Conservation (phyloP, 2,797 vertebrate genomes). For the Numenius phaeopus region DNA sequence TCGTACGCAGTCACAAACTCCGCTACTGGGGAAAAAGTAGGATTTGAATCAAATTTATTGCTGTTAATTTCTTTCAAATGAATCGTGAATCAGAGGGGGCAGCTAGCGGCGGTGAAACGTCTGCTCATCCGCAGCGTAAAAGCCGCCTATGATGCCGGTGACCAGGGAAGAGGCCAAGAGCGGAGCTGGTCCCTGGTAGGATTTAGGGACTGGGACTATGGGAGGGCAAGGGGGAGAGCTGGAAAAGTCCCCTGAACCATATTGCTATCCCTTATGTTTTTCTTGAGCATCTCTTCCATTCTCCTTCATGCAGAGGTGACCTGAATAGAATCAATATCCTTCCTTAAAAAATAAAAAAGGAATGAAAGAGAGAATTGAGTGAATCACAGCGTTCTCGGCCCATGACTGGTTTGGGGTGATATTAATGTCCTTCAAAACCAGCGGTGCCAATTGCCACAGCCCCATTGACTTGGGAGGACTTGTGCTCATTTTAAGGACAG, state of each 20-base stretch:
- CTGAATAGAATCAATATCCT: neutral
- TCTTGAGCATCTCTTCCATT: neutral
- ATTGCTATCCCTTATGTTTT: neutral
- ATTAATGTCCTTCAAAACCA: neutral
- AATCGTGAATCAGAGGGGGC: neutral
- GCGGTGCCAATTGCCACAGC: neutral
- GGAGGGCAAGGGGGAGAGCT: neutral
- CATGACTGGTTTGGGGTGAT: neutral
- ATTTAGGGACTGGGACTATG: neutral
- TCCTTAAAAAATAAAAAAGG: neutral
- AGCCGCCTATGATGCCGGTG: neutral
- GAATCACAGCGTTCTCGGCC: neutral
- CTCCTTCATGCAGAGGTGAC: neutral
- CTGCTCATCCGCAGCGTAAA: neutral
- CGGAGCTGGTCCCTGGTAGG: neutral
- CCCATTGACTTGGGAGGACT: neutral
- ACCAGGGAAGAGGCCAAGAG: neutral
- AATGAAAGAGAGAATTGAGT: neutral
- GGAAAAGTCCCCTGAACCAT: neutral
- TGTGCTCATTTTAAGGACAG: slow-evolving; percentile 7
- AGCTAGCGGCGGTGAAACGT: neutral
- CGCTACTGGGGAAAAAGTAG: neutral
- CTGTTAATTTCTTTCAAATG: slow-evolving; percentile 7
- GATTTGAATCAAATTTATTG: neutral
- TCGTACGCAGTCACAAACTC: neutral